Evolutionary conservation across 2,113 vertebrate species (phyloP).

Genomic region (Phoenicopterus ruber): DNA sequence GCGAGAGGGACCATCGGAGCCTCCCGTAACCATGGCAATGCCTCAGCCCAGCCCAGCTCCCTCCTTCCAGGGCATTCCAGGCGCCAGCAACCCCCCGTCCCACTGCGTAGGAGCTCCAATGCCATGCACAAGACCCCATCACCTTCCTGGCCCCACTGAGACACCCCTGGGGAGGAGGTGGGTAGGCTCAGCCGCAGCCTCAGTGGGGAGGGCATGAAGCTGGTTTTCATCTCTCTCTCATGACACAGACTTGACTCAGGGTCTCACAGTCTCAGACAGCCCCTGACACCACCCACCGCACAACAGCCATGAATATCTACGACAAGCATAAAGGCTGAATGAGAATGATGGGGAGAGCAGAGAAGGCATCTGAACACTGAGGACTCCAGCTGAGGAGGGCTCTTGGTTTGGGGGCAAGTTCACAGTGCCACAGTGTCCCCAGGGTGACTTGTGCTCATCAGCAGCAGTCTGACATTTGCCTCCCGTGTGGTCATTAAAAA

Average conservation of each 20-base stretch:
- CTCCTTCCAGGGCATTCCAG: neutral
- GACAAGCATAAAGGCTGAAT: neutral
- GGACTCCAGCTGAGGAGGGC: no score
- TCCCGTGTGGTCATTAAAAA: neutral
- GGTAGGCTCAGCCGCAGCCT: neutral
- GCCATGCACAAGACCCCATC: neutral
- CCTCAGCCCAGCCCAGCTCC: neutral
- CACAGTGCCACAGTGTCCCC: neutral
- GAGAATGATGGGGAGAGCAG: neutral
- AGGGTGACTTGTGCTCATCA: neutral
- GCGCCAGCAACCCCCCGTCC: neutral
- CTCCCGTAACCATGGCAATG: neutral
- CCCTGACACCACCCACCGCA: neutral
- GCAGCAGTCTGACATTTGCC: neutral
- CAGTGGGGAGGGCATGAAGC: neutral
- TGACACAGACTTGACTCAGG: neutral
- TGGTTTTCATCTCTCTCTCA: neutral
- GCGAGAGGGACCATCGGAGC: neutral
- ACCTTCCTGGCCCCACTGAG: neutral
- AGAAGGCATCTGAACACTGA: neutral
- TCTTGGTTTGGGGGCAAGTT: neutral
- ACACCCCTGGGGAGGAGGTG: neutral
- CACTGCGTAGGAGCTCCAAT: neutral
- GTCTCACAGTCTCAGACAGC: neutral
- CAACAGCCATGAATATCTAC: no score